Percentiles rank a stretch among this genome's conserved stretches.
These are phyloP conservation scores for Lophius piscatorius DNA, from an alignment of 2,113 vertebrate species.

Conservation along the genomic window DNA sequence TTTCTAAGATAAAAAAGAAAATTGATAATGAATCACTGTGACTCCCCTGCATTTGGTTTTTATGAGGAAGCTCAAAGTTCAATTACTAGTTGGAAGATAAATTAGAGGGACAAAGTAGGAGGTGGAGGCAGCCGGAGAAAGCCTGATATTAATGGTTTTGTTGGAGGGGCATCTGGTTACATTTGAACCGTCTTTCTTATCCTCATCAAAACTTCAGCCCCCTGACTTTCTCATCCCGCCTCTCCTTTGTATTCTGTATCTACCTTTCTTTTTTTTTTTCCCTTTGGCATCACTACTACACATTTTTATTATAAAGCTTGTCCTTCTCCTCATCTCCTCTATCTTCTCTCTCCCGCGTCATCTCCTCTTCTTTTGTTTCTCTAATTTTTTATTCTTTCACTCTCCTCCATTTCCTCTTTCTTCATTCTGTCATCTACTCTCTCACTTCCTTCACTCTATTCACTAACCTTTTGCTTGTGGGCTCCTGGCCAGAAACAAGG, in stretches of 20 bases:
- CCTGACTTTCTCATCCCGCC: slow-evolving; percentile 27
- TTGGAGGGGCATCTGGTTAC: slow-evolving; percentile 47
- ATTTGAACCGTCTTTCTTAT: slow-evolving; percentile 46
- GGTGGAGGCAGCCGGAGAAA: slow-evolving; percentile 17
- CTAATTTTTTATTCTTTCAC: not conserved
- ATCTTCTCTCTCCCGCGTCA: not conserved
- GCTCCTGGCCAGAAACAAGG: slow-evolving; percentile 29
- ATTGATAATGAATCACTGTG: slow-evolving; percentile 35
- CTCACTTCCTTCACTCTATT: slow-evolving; percentile 12
- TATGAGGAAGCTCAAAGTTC: slow-evolving; percentile 36
- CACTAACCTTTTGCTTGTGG: not conserved
- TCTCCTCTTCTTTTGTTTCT: not conserved
- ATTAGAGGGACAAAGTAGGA: slow-evolving; percentile 37
- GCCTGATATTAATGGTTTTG: slow-evolving; percentile 38
- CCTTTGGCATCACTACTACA: slow-evolving; percentile 11
- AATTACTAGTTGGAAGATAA: slow-evolving; percentile 64
- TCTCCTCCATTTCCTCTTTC: not conserved
- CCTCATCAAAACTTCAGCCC: slow-evolving; percentile 21
- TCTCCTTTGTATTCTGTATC: not conserved
- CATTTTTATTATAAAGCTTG: not conserved
- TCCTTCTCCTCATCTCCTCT: too few relatives aligned
- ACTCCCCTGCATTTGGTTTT: slow-evolving; percentile 34
- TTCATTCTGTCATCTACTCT: not conserved
- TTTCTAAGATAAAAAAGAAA: slow-evolving; percentile 53
- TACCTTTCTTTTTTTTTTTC: not conserved